A percentile compares a stretch with the other conserved stretches of the same genome.
Evolutionary conservation across 92 coral and sea anemone genomes (phyloP).

Genomic region (Porites rus): DNA sequence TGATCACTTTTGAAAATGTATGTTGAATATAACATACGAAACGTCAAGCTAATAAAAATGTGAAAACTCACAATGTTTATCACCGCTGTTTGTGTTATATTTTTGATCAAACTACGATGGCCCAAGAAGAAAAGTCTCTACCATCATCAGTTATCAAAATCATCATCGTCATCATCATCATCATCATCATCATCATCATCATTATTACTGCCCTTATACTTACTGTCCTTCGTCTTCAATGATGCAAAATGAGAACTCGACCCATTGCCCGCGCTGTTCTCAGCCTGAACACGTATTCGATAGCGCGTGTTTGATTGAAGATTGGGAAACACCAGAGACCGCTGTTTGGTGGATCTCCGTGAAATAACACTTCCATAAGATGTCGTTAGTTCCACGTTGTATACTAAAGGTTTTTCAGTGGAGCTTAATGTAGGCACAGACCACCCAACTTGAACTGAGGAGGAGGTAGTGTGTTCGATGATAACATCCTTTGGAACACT

Average conservation of each 20-base stretch:
- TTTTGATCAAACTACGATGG: too few species aligned
- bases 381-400: constrained; percentile 29
- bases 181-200: neutral
- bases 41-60: too few species aligned
- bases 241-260: constrained; percentile 15
- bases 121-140: too few species aligned
- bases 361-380: neutral
- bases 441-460: constrained; percentile 36
- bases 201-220: neutral
- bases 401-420: neutral
- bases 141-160: too few species aligned
- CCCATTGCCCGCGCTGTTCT: constrained; percentile 46
- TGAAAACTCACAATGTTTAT: too few species aligned
- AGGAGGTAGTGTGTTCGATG: constrained; percentile 13
- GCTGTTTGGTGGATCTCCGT: neutral
- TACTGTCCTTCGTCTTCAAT: constrained; percentile 8
- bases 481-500: constrained; percentile 3
- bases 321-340: neutral
- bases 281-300: constrained; percentile 40
- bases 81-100: too few species aligned
- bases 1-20: too few species aligned
- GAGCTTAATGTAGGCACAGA: neutral
- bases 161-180: neutral
- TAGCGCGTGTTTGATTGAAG: constrained; percentile 21
- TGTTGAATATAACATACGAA: too few species aligned